Evolutionary conservation across 2,888 invertebrate genomes (phyloP), one percentile per base, ranked within the genome.

Genomic region (Hypomecis atomaria): DNA sequence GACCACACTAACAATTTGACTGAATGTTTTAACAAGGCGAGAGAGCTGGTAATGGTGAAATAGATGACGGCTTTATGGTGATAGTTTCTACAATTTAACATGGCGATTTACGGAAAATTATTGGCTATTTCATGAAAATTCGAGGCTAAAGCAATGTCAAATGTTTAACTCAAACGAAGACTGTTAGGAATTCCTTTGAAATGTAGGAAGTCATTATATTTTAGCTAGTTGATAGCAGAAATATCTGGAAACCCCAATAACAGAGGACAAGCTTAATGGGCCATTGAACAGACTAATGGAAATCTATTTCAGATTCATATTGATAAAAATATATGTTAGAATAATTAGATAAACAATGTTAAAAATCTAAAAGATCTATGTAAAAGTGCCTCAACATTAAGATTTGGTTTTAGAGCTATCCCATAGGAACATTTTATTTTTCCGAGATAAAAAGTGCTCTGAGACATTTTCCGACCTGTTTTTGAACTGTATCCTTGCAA

Each of bases 1-100:
- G 75, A 72, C 62, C 62, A 62, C 53, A 42, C 60, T 59, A 65
- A 65, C 59, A 56, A 64, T 60, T 64, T 59, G 59, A 58, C 70
- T 60, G 55, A 66, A 70, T 65, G 62, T 58, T 64, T 61, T 58
- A 68, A 65, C 66, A 53, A 66, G 62, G 47, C 62, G 62, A 64
- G 65, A 70, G 63, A 71, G 67, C 59, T 43, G 55, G 42, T 64
- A 62, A 52, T 65, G 40, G 47, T 64, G 37, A 42, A 66, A 60
- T 43, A 63, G 59, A 59, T 66, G 61, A 43, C 55, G 48, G 36
- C 42, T 59, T 62, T 52, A 37, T 42, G 45, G 44, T 58, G 37
- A 56, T 47, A 47, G 47, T 48, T 57, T 48, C 45, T 48, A 5
- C 40, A 58, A 58, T 62, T 62, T 53, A 48, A 45, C 40, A 50